A percentile compares a stretch with the other conserved stretches of the same genome.
Evolutionary conservation across 2,797 vertebrate species (phyloP).

Genomic region (Harpagifer antarcticus): DNA sequence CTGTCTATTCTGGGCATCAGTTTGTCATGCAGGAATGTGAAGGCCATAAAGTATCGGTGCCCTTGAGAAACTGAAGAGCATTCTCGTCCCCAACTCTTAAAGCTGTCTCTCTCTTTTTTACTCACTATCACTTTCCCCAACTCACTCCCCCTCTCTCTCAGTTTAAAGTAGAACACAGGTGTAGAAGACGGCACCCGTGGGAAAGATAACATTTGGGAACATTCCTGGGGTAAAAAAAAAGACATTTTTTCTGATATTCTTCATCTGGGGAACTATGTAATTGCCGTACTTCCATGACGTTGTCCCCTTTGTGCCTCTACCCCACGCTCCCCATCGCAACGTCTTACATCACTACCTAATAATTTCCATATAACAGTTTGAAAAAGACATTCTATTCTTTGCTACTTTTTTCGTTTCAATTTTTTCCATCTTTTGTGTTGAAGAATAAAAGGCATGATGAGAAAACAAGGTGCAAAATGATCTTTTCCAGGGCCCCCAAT

Average conservation of each 20-base stretch:
- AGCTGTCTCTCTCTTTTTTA: constrained; percentile 65
- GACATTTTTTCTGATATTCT: constrained; percentile 49
- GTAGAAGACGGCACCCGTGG: constrained; percentile 69
- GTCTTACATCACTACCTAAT: constrained; percentile 76
- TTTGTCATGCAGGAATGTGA: constrained; percentile 80
- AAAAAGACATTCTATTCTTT: constrained; percentile 66
- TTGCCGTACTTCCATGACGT: constrained; percentile 70
- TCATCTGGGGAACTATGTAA: constrained; percentile 69
- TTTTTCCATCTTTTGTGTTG: constrained; percentile 71
- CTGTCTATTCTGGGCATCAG: constrained; percentile 78
- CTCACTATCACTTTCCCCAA: constrained; percentile 68
- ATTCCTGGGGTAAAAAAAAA: constrained; percentile 69
- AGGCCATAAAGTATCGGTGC: constrained; percentile 79
- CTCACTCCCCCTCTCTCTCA: constrained; percentile 55
- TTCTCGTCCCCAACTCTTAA: constrained; percentile 74
- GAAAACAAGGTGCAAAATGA: constrained; percentile 87
- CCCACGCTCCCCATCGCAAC: constrained; percentile 49
- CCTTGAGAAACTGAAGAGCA: constrained; percentile 79
- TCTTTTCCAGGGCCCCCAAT: constrained; percentile 83
- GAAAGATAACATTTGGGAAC: constrained; percentile 76
- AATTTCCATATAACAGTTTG: constrained; percentile 76
- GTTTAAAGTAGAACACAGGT: constrained; percentile 77
- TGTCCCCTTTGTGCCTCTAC: constrained; percentile 66
- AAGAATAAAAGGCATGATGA: constrained; percentile 82
- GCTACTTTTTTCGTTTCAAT: constrained; percentile 62